These are phyloP conservation scores for Portunus trituberculatus DNA, from an alignment of 1,140 invertebrate genomes.

Conservation along the genomic window DNA sequence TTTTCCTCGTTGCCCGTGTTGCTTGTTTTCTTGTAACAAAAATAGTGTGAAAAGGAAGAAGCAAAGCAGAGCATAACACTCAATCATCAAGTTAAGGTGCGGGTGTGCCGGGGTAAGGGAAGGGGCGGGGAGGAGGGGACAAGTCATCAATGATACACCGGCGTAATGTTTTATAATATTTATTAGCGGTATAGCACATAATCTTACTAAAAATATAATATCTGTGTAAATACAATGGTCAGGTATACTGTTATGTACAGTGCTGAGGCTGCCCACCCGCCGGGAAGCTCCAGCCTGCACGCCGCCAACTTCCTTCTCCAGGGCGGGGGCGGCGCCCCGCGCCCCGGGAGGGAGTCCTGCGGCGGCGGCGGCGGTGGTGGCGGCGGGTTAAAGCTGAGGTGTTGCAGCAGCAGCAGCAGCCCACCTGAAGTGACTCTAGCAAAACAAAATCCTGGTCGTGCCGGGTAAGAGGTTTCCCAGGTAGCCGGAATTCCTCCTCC, in stretches of 20 bases:
- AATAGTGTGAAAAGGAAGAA: no score
- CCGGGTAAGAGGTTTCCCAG: constrained; percentile 27
- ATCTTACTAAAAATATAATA: constrained; percentile 57
- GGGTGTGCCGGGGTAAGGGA: neutral
- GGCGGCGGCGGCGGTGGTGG: neutral
- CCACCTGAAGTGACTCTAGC: constrained; percentile 34
- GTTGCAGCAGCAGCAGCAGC: neutral
- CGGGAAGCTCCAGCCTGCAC: neutral
- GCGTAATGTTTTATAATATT: constrained; percentile 30
- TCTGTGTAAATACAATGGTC: constrained; percentile 57
- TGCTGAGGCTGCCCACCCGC: constrained; percentile 10
- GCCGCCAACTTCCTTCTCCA: neutral
- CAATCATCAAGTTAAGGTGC: neutral
- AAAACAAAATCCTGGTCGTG: constrained; percentile 50
- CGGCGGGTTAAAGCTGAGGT: constrained; percentile 53
- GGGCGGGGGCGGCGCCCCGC: constrained; percentile 11
- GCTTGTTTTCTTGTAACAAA: neutral
- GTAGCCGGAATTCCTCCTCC: neutral
- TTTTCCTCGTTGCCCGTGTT: neutral
- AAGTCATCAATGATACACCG: no score
- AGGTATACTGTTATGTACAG: constrained; percentile 54
- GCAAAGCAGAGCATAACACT: neutral
- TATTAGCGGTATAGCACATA: constrained; percentile 51
- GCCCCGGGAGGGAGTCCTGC: constrained; percentile 3
- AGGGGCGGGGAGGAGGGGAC: no score